These are phyloP conservation scores for Drosophila subsilvestris DNA, from an alignment of 2,888 invertebrate species.

Conservation along the genomic window DNA sequence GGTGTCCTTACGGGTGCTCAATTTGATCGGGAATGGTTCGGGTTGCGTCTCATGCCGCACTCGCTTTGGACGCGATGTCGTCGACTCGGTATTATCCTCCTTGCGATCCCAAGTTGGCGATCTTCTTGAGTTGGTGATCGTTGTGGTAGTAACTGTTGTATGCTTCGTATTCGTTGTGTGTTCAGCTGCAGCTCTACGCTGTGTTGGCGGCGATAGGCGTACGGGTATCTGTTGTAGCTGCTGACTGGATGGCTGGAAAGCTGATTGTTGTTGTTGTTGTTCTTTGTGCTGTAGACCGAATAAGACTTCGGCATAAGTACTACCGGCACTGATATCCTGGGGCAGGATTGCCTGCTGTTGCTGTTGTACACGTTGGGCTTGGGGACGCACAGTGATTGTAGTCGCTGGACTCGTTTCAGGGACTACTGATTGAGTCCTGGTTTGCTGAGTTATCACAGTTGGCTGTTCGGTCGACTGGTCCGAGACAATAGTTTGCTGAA, in stretches of 20 bases:
- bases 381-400: constrained; percentile 49
- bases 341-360: constrained; percentile 31
- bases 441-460: constrained; percentile 55
- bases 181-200: constrained; percentile 48
- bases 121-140: constrained; percentile 47
- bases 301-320: constrained; percentile 83
- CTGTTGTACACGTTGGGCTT: constrained; percentile 47
- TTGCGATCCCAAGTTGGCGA: constrained; percentile 77
- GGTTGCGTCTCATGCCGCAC: constrained; percentile 65
- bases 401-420: constrained; percentile 9
- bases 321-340: constrained; percentile 63
- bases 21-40: constrained; percentile 64
- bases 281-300: constrained; percentile 79
- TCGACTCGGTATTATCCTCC: constrained; percentile 63
- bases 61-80: constrained; percentile 52
- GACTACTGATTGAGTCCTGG: constrained; percentile 17
- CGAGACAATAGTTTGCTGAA: constrained; percentile 44
- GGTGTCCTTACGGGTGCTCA: constrained; percentile 61
- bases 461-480: constrained; percentile 47
- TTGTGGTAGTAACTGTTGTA: constrained; percentile 38
- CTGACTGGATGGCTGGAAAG: constrained; percentile 86
- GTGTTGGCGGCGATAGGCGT: constrained; percentile 62
- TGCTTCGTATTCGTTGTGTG: constrained; percentile 78
- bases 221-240: constrained; percentile 69
- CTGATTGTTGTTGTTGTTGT: constrained; percentile 65